These are phyloP conservation scores for Odocoileus virginianus DNA, from an alignment of 2,113 vertebrate species.

Conservation along the genomic window DNA sequence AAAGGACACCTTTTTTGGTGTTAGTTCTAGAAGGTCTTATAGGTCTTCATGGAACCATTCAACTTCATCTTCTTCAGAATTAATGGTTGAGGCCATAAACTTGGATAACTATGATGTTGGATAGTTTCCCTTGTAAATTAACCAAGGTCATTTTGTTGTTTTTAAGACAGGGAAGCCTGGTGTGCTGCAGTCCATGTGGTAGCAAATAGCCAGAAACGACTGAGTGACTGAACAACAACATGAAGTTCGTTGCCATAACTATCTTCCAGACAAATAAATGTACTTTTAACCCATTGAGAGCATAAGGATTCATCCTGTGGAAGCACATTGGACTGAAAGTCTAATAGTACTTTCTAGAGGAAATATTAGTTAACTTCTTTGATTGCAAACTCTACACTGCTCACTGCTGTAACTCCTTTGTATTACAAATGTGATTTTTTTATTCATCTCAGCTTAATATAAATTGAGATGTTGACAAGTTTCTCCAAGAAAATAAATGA, in stretches of 20 bases:
- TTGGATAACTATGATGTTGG: not conserved
- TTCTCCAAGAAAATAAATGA: constrained; percentile 35
- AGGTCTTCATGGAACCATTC: not conserved
- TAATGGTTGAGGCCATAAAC: not conserved
- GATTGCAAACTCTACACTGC: not conserved
- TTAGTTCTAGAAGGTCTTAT: not conserved
- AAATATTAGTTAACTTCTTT: not conserved
- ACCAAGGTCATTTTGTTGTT: not conserved
- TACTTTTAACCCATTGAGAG: not conserved
- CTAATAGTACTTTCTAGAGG: not conserved
- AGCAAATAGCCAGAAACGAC: not conserved
- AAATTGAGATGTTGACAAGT: not conserved
- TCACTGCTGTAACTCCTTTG: not conserved
- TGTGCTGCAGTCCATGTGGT: not conserved
- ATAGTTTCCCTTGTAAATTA: not conserved
- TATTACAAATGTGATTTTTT: not conserved
- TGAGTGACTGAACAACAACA: not conserved
- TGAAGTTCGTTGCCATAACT: not conserved
- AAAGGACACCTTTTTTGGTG: not conserved
- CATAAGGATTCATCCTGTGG: not conserved
- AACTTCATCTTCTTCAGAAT: not conserved
- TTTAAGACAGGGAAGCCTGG: not conserved
- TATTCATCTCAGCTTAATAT: not conserved
- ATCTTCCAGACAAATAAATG: not conserved
- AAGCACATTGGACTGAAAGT: not conserved